Conservation (phyloP, 2,797 vertebrate genomes). For the Salarias fasciatus region DNA sequence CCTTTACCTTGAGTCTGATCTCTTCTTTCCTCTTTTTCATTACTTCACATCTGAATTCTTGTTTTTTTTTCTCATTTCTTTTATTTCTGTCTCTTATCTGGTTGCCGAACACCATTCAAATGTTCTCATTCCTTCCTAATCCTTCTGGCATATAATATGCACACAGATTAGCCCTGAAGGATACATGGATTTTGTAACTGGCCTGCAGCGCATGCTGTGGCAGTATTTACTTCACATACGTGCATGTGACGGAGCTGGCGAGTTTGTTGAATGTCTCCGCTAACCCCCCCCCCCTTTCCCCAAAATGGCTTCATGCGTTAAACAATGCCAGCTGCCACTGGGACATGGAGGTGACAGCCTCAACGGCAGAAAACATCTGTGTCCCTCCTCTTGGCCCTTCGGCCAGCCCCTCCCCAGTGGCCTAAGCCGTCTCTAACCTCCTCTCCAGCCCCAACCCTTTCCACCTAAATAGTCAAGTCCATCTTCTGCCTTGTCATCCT, state of each 20-base stretch:
- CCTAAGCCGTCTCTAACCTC: constrained; percentile 6
- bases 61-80: constrained; percentile 3
- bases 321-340: constrained; percentile 74
- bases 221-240: constrained; percentile 66
- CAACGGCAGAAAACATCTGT: constrained; percentile 78
- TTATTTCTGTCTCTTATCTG: constrained; percentile 3
- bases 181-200: constrained; percentile 54
- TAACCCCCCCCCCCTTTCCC: constrained; percentile 1
- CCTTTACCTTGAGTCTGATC: constrained; percentile 1
- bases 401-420: constrained; percentile 44
- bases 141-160: constrained; percentile 31
- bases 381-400: constrained; percentile 49
- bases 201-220: constrained; percentile 45
- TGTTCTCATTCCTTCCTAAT: constrained; percentile 21
- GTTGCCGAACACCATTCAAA: constrained; percentile 10
- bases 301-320: constrained; percentile 42
- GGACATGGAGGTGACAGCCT: constrained; percentile 65
- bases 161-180: constrained; percentile 35
- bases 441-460: constrained; percentile 37
- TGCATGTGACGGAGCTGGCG: constrained; percentile 57
- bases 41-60: not conserved
- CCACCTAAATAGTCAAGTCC: constrained; percentile 74
- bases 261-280: constrained; percentile 33
- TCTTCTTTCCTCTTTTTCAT: not conserved
- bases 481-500: constrained; percentile 50